Evolutionary conservation across 2,888 invertebrate species (phyloP).

Genomic region (Aphodius granarius): DNA sequence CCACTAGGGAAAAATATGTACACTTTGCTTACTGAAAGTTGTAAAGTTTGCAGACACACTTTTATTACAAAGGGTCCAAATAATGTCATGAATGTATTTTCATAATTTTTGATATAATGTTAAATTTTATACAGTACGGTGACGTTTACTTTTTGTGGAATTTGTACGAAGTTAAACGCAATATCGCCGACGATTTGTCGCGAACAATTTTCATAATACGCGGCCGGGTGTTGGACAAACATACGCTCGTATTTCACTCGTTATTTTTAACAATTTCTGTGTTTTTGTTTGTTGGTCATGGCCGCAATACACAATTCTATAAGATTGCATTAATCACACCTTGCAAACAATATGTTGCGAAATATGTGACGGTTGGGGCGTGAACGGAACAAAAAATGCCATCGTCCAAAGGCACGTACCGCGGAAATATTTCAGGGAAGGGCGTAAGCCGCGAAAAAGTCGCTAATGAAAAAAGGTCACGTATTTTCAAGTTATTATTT

Average conservation of each 20-base stretch:
- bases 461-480: constrained; percentile 12
- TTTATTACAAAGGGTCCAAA: no score
- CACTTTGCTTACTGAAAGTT: no score
- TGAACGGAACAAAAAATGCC: background rate
- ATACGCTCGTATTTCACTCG: background rate
- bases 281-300: background rate
- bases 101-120: background rate
- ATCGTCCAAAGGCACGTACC: background rate
- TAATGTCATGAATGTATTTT: no score
- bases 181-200: background rate
- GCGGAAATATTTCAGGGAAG: background rate
- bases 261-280: background rate
- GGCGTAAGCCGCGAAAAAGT: background rate
- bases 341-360: background rate
- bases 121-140: background rate
- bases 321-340: background rate
- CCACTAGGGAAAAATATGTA: no score
- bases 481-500: background rate
- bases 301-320: background rate
- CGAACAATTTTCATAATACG: background rate
- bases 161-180: background rate
- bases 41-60: no score
- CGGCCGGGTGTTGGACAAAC: background rate
- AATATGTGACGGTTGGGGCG: background rate
- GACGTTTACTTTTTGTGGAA: background rate